Conservation (phyloP, 1,140 invertebrate genomes). For the Heliconius congener region DNA sequence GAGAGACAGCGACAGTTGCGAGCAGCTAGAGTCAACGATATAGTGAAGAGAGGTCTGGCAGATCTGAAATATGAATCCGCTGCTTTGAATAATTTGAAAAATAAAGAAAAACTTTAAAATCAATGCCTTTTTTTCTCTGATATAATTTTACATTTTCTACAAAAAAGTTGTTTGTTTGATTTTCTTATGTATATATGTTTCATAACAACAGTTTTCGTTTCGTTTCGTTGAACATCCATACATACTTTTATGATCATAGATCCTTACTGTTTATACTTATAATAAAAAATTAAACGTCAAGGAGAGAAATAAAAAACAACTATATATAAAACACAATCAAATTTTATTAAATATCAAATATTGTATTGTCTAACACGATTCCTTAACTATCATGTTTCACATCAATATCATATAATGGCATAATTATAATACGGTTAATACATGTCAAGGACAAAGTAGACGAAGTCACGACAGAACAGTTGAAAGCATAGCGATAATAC, state of each 20-base stretch:
- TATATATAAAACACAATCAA: constrained; percentile 78
- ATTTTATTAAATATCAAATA: constrained; percentile 82
- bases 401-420: constrained; percentile 72
- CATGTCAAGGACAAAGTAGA: constrained; percentile 58
- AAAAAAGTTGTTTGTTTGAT: too few species aligned
- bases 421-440: constrained; percentile 73
- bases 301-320: constrained; percentile 12
- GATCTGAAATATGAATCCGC: constrained; percentile 55
- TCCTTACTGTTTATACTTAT: neutral
- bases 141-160: too few species aligned
- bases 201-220: too few species aligned
- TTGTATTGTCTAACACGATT: constrained; percentile 81
- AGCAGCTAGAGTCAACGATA: constrained; percentile 57
- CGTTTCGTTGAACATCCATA: too few species aligned
- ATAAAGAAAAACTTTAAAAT: neutral
- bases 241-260: neutral
- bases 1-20: constrained; percentile 56
- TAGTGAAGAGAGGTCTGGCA: constrained; percentile 57
- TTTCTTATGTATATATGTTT: too few species aligned
- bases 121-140: neutral
- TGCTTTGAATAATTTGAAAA: constrained; percentile 21
- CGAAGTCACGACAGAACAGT: constrained; percentile 52
- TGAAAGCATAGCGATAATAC: constrained; percentile 43
- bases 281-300: neutral
- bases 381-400: constrained; percentile 80